These are phyloP conservation scores for Drosophila quadrilineata DNA, from an alignment of 1,140 invertebrate species.

Conservation along the genomic window DNA sequence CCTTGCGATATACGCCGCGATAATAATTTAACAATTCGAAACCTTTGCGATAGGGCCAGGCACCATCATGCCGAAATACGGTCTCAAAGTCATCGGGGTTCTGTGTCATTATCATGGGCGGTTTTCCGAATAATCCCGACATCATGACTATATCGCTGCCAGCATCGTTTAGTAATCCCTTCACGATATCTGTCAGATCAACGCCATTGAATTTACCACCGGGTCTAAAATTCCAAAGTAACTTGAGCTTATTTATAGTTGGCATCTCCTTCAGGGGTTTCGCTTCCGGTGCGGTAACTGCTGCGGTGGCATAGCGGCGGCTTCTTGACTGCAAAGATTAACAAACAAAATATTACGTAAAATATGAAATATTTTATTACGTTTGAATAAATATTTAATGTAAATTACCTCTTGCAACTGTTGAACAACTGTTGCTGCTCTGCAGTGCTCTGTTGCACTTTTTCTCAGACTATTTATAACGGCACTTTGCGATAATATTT, in stretches of 20 bases:
- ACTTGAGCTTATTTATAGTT: slow-evolving; percentile 2
- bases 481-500: not conserved
- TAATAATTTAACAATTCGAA: slow-evolving; percentile 42
- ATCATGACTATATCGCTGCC: slow-evolving; percentile 34
- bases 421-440: not conserved
- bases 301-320: not conserved
- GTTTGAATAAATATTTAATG: too few relatives aligned
- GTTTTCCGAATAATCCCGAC: slow-evolving; percentile 30
- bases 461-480: slow-evolving; percentile 9
- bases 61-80: slow-evolving; percentile 44
- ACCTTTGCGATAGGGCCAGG: slow-evolving; percentile 47
- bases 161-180: not conserved
- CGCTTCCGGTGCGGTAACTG: not conserved
- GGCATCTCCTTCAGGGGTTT: slow-evolving; percentile 39
- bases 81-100: slow-evolving; percentile 52
- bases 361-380: not conserved
- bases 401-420: slow-evolving; percentile 14
- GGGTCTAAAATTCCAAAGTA: slow-evolving; percentile 20
- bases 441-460: not conserved
- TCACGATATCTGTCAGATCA: slow-evolving; percentile 20
- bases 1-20: slow-evolving; percentile 25
- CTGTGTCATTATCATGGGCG: slow-evolving; percentile 22
- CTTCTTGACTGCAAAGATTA: not conserved
- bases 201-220: slow-evolving; percentile 32
- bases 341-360: not conserved